phyloP scores from a whole-genome alignment of 2,113 vertebrate species.

The Barnardius zonarius region DNA sequence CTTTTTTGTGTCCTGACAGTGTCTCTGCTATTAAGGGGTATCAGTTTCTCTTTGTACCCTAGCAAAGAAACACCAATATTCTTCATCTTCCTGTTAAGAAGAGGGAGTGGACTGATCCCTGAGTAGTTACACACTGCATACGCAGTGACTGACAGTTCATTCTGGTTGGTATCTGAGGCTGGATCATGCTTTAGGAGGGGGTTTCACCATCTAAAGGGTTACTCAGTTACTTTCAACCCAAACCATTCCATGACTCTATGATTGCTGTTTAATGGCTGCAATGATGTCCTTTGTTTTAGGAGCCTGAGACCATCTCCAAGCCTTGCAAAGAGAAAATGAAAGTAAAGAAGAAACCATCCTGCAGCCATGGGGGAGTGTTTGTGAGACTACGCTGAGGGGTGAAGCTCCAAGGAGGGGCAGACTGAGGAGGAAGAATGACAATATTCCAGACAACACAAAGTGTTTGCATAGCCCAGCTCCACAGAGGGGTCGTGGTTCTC shows the following conservation, averaged over 20 bases:
- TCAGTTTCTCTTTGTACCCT: background rate
- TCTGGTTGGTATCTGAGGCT: background rate
- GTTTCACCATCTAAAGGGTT: background rate
- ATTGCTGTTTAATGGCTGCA: background rate
- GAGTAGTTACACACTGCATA: background rate
- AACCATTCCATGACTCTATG: background rate
- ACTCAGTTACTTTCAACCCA: background rate
- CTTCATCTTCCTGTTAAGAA: background rate
- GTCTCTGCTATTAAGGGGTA: background rate
- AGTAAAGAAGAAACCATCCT: conserved; percentile 52
- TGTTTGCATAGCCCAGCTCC: background rate
- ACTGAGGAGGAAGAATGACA: background rate
- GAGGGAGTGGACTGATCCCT: background rate
- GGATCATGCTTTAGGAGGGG: background rate
- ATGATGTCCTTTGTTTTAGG: conserved; percentile 33
- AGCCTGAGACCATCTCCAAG: conserved; percentile 1
- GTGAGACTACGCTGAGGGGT: conserved; percentile 46
- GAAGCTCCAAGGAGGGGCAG: rapidly evolving
- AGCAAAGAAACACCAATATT: rapidly evolving
- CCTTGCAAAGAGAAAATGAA: conserved; percentile 60
- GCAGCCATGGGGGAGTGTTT: conserved; percentile 56
- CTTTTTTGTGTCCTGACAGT: background rate
- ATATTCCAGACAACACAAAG: background rate
- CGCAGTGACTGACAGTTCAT: background rate
- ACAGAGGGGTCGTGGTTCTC: background rate